Base-by-base conservation (phyloP, 2,888 invertebrate species). In the Chironomus tentans region DNA sequence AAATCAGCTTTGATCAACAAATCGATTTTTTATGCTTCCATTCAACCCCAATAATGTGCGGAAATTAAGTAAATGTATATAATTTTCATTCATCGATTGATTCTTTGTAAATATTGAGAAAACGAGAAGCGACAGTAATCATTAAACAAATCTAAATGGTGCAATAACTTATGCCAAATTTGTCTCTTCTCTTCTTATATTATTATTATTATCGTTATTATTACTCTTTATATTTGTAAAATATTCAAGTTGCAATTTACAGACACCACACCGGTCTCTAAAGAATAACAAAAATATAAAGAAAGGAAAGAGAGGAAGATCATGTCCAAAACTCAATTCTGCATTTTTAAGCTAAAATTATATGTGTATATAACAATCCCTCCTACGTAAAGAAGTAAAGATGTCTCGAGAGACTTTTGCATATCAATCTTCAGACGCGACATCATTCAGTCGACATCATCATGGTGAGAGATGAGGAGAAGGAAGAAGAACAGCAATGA, bases 141-240 rank as follows among this genome's bases (percentile, higher is more conserved):
- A 65, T 65, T 65, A 65, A 73, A 62, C n/a, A 21, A 28, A 15
- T 15, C 46, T 46, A 56, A 73, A 65, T 56, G 62, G 18, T 62
- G 46, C 73, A 73, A 73, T 73, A 73, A 73, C 56, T 73, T 73
- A 73, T 47, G 12, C 46, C 62, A 28, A 73, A 73, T 62, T 73
- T 46, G 61, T 73, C 73, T 50, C 22, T 21, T 24, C 5, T 62
- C 18, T 62, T 65, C 18, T 18, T 65, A 4, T 13, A 3, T 12
- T 65, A 24, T 24, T 65, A 24, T 24, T 65, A 15, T 24, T 24
- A n/a, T n/a, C n/a, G n/a, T n/a, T n/a, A 21, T 24, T 24, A 38
- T 38, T 38, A 38, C 28, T 38, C 38, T 1, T 38, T 38, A 38
- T 38, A 38, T 38, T 65, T 62, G 21, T 18, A 62, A 62, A 24